Base-by-base conservation (phyloP, 2,888 invertebrate genomes). In the Temnothorax unifasciatus region DNA sequence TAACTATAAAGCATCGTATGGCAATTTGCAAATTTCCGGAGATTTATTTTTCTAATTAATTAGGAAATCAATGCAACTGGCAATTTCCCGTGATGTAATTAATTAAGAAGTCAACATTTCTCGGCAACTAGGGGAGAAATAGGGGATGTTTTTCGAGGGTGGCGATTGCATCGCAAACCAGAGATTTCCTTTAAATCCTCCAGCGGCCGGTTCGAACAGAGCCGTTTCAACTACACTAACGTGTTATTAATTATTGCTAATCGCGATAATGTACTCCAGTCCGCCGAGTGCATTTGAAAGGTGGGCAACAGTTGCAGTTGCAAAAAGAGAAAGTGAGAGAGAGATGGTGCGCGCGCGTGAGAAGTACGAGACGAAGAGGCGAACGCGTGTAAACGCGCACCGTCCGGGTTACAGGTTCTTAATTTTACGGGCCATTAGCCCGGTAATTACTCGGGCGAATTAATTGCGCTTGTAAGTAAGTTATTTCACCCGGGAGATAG, bases 371-470 rank as follows among this genome's bases (percentile, higher is more conserved):
- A 82, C 81, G 68, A 79, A 86, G 85, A 86, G 83, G 74, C 69
- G 83, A 86, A 86, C 85, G 89, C 85, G 89, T 86, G 89, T 86
- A 90, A 77, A 89, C 90, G 87, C 88, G 87, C 91, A 81, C 79
- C 79, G 86, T 83, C 54, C 86, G 84, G 89, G 89, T 90, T 86
- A 87, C 89, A 83, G 90, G 91, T 93, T 93, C 93, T 93, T 93
- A 93, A 93, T 93, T 93, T 93, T 91, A 93, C 92, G 92, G 90
- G 90, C 92, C 92, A 93, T 93, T 93, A 93, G 91, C 89, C 90
- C 86, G 87, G 91, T 93, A 93, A 93, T 93, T 93, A 92, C 91
- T 91, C 90, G 90, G 87, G 90, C 88, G 91, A 93, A 93, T 93
- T 93, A 93, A 93, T 93, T 92, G 92, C 92, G 85, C 89, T 68